Base-by-base conservation (phyloP, 2,888 invertebrate genomes). In the Drosophila colorata region DNA sequence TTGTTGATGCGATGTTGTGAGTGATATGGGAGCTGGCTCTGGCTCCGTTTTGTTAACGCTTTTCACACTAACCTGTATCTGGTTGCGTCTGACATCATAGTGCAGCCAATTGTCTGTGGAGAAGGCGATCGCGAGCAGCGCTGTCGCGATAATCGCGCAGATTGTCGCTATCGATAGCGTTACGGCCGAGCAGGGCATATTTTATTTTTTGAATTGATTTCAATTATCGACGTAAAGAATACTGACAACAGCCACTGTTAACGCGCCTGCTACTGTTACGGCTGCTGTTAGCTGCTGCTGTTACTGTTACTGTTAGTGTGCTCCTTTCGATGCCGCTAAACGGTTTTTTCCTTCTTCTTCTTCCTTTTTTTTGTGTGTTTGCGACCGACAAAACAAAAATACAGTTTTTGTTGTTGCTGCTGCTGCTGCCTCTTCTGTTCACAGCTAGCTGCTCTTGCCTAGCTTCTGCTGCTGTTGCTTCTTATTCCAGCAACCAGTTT, bases 71-170 rank as follows among this genome's bases (percentile, higher is more conserved):
- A 97, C 97, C 96, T 97, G 96, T 91, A 97, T 97, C 92, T 95
- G 95, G 90, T 95, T 95, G 91, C 98, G 95, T 93, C 96, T 96
- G 84, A 98, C 98, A 94, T 97, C 97, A 90, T 97, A 96, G 92
- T 97, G 97, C 90, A 97, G 94, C 98, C 98, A 98, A 94, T 98
- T 98, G 94, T 98, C 98, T 92, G 98, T 98, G 88, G 97, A 96
- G 93, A 98, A 98, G 90, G 98, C 97, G 92, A 98, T 97, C 90
- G 97, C 96, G 92, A 98, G 95, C 91, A 98, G 94, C 78, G 98
- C 97, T 91, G 98, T 96, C 90, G 98, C 97, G 92, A 98, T 96
- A 92, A 98, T 97, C 92, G 98, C 98, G 92, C 97, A 96, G 93
- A 98, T 97, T 91, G 98, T 98, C 90, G 98, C 98, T 93, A 98